Evolutionary conservation across 2,888 invertebrate species (phyloP).

Genomic region (Dendrolimus pini): DNA sequence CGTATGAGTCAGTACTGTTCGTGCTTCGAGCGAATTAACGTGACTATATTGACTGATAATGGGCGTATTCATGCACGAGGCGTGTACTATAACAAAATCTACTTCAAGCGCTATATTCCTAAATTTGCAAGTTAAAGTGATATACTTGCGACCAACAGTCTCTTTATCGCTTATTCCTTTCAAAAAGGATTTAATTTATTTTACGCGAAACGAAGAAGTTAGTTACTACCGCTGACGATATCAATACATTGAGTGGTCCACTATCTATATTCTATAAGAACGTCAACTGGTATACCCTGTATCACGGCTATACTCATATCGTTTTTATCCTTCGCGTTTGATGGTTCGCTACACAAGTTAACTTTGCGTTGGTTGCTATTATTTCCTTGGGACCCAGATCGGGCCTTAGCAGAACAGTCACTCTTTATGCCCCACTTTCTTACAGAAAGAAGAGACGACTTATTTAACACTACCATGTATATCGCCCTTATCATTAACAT

Average conservation of each 20-base stretch:
- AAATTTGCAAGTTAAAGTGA: conserved; percentile 16
- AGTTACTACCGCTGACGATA: conserved; percentile 10
- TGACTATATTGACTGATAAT: conserved; percentile 17
- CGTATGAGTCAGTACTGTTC: conserved; percentile 2
- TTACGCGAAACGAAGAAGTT: conserved; percentile 11
- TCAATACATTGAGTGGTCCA: conserved; percentile 14
- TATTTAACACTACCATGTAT: no score
- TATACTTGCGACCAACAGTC: conserved; percentile 7
- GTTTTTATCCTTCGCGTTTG: background rate
- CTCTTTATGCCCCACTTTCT: conserved; percentile 16
- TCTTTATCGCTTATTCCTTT: conserved; percentile 13
- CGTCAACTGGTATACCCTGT: conserved; percentile 13
- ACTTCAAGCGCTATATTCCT: conserved; percentile 14
- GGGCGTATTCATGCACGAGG: conserved; percentile 12
- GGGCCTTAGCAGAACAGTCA: conserved; percentile 15
- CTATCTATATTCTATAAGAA: conserved; percentile 18
- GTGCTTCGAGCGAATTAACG: conserved; percentile 2
- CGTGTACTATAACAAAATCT: conserved; percentile 15
- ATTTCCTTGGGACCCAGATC: conserved; percentile 1
- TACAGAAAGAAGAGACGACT: conserved; percentile 13
- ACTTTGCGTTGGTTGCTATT: no score
- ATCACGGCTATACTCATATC: conserved; percentile 8
- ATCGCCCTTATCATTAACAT: no score
- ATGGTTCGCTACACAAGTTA: conserved; percentile 8
- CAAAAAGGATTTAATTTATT: conserved; percentile 7